Evolutionary conservation across 1,140 invertebrate genomes (phyloP).

Genomic region (Oedothorax gibbosus): DNA sequence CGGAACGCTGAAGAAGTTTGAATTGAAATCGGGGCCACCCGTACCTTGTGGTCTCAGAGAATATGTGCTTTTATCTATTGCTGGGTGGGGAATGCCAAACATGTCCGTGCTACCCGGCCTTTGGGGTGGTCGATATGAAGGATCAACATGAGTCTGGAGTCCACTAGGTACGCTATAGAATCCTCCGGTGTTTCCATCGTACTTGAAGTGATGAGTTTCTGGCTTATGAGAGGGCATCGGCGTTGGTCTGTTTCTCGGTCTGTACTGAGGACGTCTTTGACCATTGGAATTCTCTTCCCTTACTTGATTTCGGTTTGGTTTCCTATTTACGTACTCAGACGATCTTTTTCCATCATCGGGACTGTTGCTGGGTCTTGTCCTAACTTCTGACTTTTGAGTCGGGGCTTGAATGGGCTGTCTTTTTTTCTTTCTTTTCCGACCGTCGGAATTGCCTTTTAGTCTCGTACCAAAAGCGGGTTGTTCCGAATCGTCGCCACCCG

Average conservation of each 20-base stretch:
- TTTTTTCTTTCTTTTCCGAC: not conserved
- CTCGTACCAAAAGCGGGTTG: constrained; percentile 52
- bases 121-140: constrained; percentile 1
- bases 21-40: constrained; percentile 9
- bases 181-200: constrained; percentile 1
- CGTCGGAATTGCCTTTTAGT: constrained; percentile 23
- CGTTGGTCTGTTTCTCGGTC: constrained; percentile 5
- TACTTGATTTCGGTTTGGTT: not conserved
- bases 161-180: constrained; percentile 51
- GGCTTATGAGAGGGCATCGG: not conserved
- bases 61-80: constrained; percentile 34
- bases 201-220: constrained; percentile 22
- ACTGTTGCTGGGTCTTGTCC: constrained; percentile 3
- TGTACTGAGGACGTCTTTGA: constrained; percentile 1
- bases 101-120: constrained; percentile 21
- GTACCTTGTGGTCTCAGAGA: constrained; percentile 40
- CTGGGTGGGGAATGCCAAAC: constrained; percentile 51
- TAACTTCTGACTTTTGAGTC: constrained; percentile 35
- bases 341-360: not conserved
- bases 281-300: constrained; percentile 1
- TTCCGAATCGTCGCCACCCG: constrained; percentile 19
- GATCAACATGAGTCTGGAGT: constrained; percentile 31
- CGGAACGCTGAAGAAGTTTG: constrained; percentile 50
- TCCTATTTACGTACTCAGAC: not conserved
- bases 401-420: constrained; percentile 16